A percentile compares a stretch with the other conserved stretches of the same genome.
These are phyloP conservation scores for Myoxocephalus aenaeus DNA, from an alignment of 2,797 vertebrate species.

Conservation along the genomic window DNA sequence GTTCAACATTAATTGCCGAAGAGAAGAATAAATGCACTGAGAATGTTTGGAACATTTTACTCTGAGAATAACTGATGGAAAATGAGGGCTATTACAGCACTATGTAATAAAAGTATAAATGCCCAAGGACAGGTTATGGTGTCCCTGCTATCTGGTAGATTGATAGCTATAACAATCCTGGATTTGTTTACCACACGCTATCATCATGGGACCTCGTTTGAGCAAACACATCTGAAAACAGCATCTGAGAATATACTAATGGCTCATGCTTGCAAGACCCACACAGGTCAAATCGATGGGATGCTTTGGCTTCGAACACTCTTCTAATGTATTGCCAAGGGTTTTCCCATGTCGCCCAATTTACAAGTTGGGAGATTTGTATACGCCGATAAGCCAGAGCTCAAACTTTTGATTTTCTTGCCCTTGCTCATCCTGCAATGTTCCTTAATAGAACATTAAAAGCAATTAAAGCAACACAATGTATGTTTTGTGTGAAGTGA, in stretches of 20 bases:
- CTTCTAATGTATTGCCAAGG: constrained; percentile 81
- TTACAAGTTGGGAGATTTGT: constrained; percentile 81
- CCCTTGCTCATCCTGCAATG: constrained; percentile 54
- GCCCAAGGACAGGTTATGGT: constrained; percentile 78
- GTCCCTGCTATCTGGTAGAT: constrained; percentile 63
- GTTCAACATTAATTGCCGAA: constrained; percentile 46
- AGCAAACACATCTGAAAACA: constrained; percentile 75
- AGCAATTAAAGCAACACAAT: constrained; percentile 18
- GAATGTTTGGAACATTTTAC: constrained; percentile 34
- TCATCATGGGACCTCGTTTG: constrained; percentile 80
- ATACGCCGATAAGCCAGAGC: constrained; percentile 58
- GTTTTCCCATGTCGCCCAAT: constrained; percentile 80
- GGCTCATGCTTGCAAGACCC: constrained; percentile 79
- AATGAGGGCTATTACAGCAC: constrained; percentile 43
- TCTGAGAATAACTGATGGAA: constrained; percentile 34
- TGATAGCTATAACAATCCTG: constrained; percentile 64
- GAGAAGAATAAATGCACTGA: constrained; percentile 1
- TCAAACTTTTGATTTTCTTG: constrained; percentile 70
- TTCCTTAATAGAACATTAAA: constrained; percentile 45
- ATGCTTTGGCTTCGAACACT: constrained; percentile 75
- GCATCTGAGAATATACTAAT: constrained; percentile 80
- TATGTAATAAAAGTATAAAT: constrained; percentile 31
- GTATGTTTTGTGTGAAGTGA: constrained; percentile 9
- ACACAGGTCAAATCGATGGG: constrained; percentile 85
- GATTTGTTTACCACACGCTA: constrained; percentile 63